Evolutionary conservation across 1,140 invertebrate species (phyloP), one percentile per base, ranked within the genome.

Genomic region (Drosophila virilis): DNA sequence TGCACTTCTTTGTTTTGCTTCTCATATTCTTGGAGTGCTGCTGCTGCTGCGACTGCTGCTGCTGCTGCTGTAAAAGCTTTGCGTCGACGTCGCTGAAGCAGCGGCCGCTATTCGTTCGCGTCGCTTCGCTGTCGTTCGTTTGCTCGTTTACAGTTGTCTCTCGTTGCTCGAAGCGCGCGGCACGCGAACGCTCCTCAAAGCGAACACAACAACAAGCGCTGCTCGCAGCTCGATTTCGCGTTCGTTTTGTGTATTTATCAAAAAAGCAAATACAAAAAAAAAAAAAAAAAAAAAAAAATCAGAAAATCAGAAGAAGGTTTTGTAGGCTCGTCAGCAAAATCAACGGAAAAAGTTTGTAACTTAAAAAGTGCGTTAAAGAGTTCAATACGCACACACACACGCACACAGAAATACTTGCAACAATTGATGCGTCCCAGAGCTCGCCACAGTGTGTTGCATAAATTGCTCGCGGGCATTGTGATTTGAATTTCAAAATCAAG

Each of bases 1-100:
- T 89, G 82, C 70, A 73, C 67, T 89, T 88, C 84, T 88, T 88
- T 88, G 83, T 88, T 88, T 88, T 88, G 83, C 79, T 88, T 88
- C 74, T 72, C 66, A 80, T 88, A 89, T 88, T 88, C 83, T 89
- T 88, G 38, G 45, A 32, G 65, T 57, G 71, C 48, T 70, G 55
- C 33, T 52, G 40, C 48, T 28, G 43, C 32, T 54, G 68, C 33
- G 13, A 48, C 37, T 40, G 59, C 50, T 51, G 67, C 12, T 43
- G 77, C 55, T 68, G 74, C 48, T 66, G 74, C 64, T 77, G 79
- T 76, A 83, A 79, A 83, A 83, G 80, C 80, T 84, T 83, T 78
- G 59, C 65, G 52, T 71, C 75, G 75, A 48, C 74, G 55, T 54
- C 69, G 60, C 51, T 48, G 61, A 42, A 55, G 75, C 74, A 71